Base-by-base conservation (phyloP, 2,888 invertebrate genomes). In the Cistogaster globosa region DNA sequence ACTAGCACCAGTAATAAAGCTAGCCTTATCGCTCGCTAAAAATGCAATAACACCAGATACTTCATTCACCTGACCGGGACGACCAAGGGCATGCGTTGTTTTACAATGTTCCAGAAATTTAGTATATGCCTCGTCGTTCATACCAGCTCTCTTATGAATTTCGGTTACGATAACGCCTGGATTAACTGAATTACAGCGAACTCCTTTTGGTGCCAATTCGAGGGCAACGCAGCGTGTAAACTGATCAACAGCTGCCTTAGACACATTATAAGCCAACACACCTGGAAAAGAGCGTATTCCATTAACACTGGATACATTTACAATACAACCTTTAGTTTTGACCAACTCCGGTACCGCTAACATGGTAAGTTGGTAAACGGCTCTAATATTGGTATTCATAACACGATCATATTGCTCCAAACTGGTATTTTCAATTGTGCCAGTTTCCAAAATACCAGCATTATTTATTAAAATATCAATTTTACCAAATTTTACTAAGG, bases 231-330 rank as follows among this genome's bases (percentile, higher is more conserved):
- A 98, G 88, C 97, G 94, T 0, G 99, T 99, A 87, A 99, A 95
- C 91, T 99, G 99, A 92, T 99, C 99, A 0, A 99, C 94, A 1
- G 98, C 97, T 51, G 98, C 95, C 93, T 99, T 99, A 0, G 98
- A 98, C 92, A 99, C 95, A 88, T 96, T 96, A 92, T 99, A 99
- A 0, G 98, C 96, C 60, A 98, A 92, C 0, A 98, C 96, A 9
- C 96, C 96, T 2, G 98, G 96, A 91, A 99, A 98, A 62, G 98
- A 95, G 89, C 98, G 94, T 32, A 98, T 94, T 4, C 99, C 99
- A 89, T 96, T 97, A 0, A 99, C 97, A 91, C 98, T 98, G 1
- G 98, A 99, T 0, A 99, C 97, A 91, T 99, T 99, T 0, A 99
- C 98, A 88, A 98, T 96, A 87, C 95, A 97, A n/a, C 98, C 98